A percentile compares a stretch with the other conserved stretches of the same genome.
These are phyloP conservation scores for Rana temporaria DNA, from an alignment of 2,113 vertebrate species.

Conservation along the genomic window DNA sequence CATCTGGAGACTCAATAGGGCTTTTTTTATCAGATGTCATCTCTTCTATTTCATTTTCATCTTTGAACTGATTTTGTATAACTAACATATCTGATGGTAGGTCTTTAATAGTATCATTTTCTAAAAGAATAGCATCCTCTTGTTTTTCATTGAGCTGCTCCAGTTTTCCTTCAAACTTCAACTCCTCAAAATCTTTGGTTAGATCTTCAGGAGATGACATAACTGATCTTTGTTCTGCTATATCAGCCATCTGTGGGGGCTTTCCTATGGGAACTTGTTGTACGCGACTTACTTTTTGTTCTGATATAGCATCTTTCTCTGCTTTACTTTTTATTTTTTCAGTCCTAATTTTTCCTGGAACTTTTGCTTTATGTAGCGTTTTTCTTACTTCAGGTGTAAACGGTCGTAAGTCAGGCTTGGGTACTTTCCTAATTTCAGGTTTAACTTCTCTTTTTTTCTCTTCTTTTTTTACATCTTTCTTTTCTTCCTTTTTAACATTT, in stretches of 20 bases:
- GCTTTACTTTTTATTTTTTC: slow-evolving; percentile 84
- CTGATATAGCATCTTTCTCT: slow-evolving; percentile 73
- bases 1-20: slow-evolving; percentile 64
- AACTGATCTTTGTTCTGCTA: slow-evolving; percentile 78
- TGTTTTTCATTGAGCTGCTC: slow-evolving; percentile 54
- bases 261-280: slow-evolving; percentile 65
- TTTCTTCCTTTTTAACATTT: slow-evolving; percentile 87
- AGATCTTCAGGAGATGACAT: slow-evolving; percentile 96
- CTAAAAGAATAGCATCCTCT: slow-evolving; percentile 58
- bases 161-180: slow-evolving; percentile 81
- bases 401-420: slow-evolving; percentile 91
- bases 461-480: slow-evolving; percentile 89
- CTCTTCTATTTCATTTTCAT: slow-evolving; percentile 59
- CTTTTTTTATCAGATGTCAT: slow-evolving; percentile 61
- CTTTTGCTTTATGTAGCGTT: slow-evolving; percentile 92
- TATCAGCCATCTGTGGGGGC: slow-evolving; percentile 62
- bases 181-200: slow-evolving; percentile 92
- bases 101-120: slow-evolving; percentile 53
- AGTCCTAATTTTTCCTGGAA: slow-evolving; percentile 81
- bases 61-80: slow-evolving; percentile 53
- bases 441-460: slow-evolving; percentile 91
- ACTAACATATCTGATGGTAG: slow-evolving; percentile 55
- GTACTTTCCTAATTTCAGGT: slow-evolving; percentile 85
- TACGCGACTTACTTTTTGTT: slow-evolving; percentile 71
- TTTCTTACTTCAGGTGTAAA: slow-evolving; percentile 96